Base-by-base conservation (phyloP, 1,140 invertebrate species). In the Acromyrmex charruanus region DNA sequence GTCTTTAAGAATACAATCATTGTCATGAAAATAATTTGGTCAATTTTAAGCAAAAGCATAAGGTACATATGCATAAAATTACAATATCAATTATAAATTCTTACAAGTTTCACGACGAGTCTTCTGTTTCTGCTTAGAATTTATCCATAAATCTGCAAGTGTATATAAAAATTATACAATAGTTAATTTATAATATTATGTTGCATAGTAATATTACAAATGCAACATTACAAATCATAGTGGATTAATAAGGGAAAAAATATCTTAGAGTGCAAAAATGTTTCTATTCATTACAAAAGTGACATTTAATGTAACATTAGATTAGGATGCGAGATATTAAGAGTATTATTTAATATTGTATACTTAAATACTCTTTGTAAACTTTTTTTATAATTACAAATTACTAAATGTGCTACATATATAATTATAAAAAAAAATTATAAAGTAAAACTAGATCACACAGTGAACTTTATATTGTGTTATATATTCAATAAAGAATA, bases 401-500 rank as follows among this genome's bases (percentile, higher is more conserved):
- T 49, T 69, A 66, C 82, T 91, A 86, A 69, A 86, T 85, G 63
- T 87, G 44, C 75, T 90, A 87, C 88, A 74, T 86, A 84, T 66
- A 86, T 63, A 84, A 55, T 51, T 79, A 79, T 79, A 49, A 39
- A 75, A 69, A 69, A 81, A 58, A 82, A 28, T 65, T 86, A 81
- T 75, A 77, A 31, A 86, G 12, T 82, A 72, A 71, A 39, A 55
- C 66, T 72, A 88, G n/a, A 68, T 77, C 77, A 86, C 72, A 55
- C 69, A 88, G 77, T 77, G 79, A 80, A 86, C 59, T 89, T 90
- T 89, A 91, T 90, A 88, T 81, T 90, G 80, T 68, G 85, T 88
- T 90, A 69, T 82, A 88, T 35, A 88, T 16, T 75, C 82, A 91
- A 90, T 91, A 91, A 91, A 90, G 75, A 90, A 55, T 85, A 90